Evolutionary conservation across 2,888 invertebrate species (phyloP).

Genomic region (Ichneumon xanthorius): DNA sequence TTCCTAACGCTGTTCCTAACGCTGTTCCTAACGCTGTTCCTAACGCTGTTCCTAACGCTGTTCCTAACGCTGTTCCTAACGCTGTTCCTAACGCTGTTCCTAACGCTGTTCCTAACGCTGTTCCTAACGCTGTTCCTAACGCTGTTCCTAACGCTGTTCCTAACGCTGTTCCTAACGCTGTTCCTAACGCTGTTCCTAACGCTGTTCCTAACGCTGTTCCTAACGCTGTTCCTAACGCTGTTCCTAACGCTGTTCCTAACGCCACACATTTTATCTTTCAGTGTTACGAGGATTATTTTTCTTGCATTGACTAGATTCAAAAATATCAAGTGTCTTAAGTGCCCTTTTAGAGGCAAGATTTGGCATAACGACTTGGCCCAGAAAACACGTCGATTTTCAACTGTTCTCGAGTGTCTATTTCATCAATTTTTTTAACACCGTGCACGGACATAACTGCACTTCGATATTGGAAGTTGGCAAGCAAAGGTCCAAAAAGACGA

Average conservation of each 20-base stretch:
- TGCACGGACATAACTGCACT: slow-evolving; percentile 8
- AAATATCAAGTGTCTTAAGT: not conserved
- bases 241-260: not conserved
- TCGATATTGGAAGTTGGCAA: slow-evolving; percentile 2
- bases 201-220: not conserved
- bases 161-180: not conserved
- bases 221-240: not conserved
- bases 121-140: too few relatives aligned
- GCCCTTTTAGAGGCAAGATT: too few relatives aligned
- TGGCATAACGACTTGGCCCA: too few relatives aligned
- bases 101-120: too few relatives aligned
- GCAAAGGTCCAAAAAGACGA: slow-evolving; percentile 9
- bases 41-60: too few relatives aligned
- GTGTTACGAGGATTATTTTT: not conserved
- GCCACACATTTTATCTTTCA: not conserved
- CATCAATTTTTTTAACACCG: not conserved
- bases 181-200: not conserved
- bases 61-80: too few relatives aligned
- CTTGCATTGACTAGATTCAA: not conserved
- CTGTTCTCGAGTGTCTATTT: not conserved
- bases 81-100: too few relatives aligned
- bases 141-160: too few relatives aligned
- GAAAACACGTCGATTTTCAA: too few relatives aligned
- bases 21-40: too few relatives aligned
- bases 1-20: too few relatives aligned